These are phyloP conservation scores for Eupithecia exiguata DNA, from an alignment of 2,888 invertebrate genomes.

Conservation along the genomic window DNA sequence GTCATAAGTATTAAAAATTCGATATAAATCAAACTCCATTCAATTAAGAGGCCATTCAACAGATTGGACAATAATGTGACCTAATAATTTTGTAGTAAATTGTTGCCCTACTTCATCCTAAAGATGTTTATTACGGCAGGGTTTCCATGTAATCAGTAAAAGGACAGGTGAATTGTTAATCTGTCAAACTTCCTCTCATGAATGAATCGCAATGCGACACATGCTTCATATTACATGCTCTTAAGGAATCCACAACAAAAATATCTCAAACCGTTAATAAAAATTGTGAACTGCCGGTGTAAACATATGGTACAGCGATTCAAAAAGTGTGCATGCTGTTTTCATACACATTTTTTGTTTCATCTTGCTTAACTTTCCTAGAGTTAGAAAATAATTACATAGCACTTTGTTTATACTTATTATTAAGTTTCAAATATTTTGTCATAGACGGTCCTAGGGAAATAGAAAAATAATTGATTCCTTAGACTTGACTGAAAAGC, in stretches of 20 bases:
- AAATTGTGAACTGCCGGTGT: constrained; percentile 25
- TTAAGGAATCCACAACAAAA: constrained; percentile 39
- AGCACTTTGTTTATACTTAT: too few relatives aligned
- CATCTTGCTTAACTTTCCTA: too few relatives aligned
- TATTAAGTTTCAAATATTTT: background rate
- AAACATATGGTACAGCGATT: constrained; percentile 29
- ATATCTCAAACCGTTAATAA: constrained; percentile 22
- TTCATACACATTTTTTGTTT: constrained; percentile 5
- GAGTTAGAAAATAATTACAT: too few relatives aligned
- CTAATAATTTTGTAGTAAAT: background rate
- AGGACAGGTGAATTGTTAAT: constrained; percentile 6
- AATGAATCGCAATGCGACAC: constrained; percentile 30
- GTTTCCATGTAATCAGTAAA: background rate
- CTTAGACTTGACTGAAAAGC: too few relatives aligned
- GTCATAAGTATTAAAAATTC: background rate
- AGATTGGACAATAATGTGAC: background rate
- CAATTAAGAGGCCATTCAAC: background rate
- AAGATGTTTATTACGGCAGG: background rate
- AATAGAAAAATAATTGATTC: too few relatives aligned
- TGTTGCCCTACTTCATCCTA: background rate
- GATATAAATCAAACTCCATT: background rate
- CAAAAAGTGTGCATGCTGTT: background rate
- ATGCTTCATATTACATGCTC: constrained; percentile 30
- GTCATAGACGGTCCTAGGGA: background rate
- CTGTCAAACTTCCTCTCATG: constrained; percentile 21